phyloP scores from a whole-genome alignment of 1,140 invertebrate species.

The Euwallacea similis region DNA sequence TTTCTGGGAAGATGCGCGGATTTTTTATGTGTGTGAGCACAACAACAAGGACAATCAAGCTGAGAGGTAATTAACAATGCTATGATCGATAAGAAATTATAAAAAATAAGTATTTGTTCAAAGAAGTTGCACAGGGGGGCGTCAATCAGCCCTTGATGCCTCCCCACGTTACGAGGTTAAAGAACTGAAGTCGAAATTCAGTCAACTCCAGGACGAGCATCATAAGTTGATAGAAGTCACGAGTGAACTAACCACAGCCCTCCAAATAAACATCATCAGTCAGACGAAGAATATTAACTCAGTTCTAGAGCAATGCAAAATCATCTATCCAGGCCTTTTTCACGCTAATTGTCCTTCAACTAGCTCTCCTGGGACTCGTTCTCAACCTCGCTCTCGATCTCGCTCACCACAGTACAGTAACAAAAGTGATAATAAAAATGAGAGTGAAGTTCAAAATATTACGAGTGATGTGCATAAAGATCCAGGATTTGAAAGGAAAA shows the following conservation, averaged over 20 bases:
- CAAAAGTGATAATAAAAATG: no score
- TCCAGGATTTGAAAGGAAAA: no score
- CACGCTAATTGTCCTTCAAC: neutral
- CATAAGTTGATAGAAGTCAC: conserved; percentile 40
- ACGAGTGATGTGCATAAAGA: no score
- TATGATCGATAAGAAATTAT: no score
- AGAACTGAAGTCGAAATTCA: conserved; percentile 34
- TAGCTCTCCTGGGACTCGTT: neutral
- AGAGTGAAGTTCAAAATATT: no score
- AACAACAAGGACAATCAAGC: neutral
- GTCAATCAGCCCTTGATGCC: neutral
- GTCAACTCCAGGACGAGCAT: conserved; percentile 36
- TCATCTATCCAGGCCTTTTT: conserved; percentile 39
- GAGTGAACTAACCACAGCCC: conserved; percentile 35
- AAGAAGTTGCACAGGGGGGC: no score
- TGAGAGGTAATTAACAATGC: no score
- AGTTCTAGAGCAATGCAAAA: conserved; percentile 37
- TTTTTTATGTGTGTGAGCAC: conserved; percentile 34
- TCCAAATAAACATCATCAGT: conserved; percentile 37
- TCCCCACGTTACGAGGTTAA: conserved; percentile 9
- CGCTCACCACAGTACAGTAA: neutral
- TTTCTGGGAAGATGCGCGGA: conserved; percentile 14
- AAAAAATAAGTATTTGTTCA: no score
- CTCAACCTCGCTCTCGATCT: neutral
- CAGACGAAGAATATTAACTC: conserved; percentile 36